These are phyloP conservation scores for Listronotus oregonensis DNA, from an alignment of 1,140 invertebrate genomes.

Conservation along the genomic window DNA sequence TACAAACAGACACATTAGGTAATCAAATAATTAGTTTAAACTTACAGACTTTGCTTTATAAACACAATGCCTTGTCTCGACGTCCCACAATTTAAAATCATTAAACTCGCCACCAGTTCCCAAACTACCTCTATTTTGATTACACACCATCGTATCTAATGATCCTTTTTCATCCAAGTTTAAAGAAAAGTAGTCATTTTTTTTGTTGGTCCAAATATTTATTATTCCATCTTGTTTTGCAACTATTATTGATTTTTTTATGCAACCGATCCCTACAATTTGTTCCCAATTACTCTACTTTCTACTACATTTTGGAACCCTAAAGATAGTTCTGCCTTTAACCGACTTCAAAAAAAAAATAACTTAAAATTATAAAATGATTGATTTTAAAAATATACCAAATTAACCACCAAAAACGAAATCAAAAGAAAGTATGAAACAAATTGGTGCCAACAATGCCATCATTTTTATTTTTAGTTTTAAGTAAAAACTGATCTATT, in stretches of 20 bases:
- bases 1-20: too few species aligned
- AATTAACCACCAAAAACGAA: too few species aligned
- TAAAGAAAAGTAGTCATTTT: conserved; percentile 40
- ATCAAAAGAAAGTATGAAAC: too few species aligned
- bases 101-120: conserved; percentile 64
- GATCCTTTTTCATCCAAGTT: conserved; percentile 42
- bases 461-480: too few species aligned
- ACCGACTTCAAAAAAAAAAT: too few species aligned
- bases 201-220: conserved; percentile 43
- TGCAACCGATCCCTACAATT: conserved; percentile 33
- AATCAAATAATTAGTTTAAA: background rate
- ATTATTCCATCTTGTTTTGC: conserved; percentile 43
- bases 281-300: too few species aligned
- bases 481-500: too few species aligned
- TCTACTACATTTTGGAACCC: background rate
- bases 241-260: conserved; percentile 35
- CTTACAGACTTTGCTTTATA: conserved; percentile 69
- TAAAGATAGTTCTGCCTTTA: background rate
- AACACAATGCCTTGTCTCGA: conserved; percentile 62
- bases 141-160: conserved; percentile 37
- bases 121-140: conserved; percentile 39
- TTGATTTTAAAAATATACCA: background rate
- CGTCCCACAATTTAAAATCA: conserved; percentile 75
- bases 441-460: too few species aligned
- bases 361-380: too few species aligned